These are phyloP conservation scores for Scytalopus superciliaris DNA, from an alignment of 2,113 vertebrate genomes.

Conservation along the genomic window DNA sequence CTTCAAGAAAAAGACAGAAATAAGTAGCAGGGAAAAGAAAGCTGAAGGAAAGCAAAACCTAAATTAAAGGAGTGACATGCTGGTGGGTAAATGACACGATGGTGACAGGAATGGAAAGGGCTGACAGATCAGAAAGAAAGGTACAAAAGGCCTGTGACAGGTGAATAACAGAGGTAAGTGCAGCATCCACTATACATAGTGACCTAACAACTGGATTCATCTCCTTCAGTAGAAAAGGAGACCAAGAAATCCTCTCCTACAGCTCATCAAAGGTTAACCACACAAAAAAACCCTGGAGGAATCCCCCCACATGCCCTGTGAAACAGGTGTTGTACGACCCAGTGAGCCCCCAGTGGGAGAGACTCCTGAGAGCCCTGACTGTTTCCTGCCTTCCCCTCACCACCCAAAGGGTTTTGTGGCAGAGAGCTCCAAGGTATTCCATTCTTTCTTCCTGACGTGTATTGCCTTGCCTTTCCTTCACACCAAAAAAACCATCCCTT, in stretches of 20 bases:
- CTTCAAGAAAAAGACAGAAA: background rate
- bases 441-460: background rate
- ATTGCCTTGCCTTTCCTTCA: background rate
- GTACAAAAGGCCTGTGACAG: background rate
- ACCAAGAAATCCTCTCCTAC: background rate
- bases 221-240: background rate
- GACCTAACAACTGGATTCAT: background rate
- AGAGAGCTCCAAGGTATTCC: background rate
- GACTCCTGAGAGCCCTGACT: background rate
- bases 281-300: rapidly evolving
- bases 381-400: background rate
- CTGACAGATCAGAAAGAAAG: background rate
- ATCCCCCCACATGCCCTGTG: background rate
- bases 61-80: background rate
- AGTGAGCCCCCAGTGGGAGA: rapidly evolving
- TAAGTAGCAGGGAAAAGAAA: background rate
- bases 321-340: background rate
- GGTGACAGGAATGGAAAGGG: background rate
- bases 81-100: background rate
- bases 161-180: background rate
- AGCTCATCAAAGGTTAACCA: background rate
- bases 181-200: rapidly evolving
- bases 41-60: background rate
- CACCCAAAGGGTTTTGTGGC: background rate
- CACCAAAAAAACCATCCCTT: background rate